Conservation (phyloP, 2,888 invertebrate species). For the Tromatobia lineatoria region DNA sequence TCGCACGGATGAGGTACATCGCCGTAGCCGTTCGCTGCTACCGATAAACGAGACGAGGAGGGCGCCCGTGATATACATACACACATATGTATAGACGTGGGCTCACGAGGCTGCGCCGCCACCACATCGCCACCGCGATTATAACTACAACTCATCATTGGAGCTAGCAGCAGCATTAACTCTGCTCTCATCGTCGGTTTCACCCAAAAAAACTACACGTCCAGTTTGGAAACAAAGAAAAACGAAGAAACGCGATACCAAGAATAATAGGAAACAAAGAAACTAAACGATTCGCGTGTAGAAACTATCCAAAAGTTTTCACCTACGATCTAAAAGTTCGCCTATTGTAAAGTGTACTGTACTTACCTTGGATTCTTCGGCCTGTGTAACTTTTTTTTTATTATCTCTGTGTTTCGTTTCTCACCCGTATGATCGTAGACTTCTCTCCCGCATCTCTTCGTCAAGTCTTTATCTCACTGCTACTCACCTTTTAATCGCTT, state of each 20-base stretch:
- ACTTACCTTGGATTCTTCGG: neutral
- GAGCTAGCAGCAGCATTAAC: conserved; percentile 34
- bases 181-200: conserved; percentile 13
- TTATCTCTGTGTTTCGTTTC: neutral
- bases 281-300: neutral
- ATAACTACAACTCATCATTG: conserved; percentile 52
- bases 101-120: conserved; percentile 62
- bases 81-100: conserved; percentile 56
- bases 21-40: conserved; percentile 32
- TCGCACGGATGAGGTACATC: conserved; percentile 64
- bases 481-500: neutral
- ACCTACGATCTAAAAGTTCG: neutral
- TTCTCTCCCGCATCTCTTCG: neutral
- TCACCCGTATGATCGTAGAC: neutral
- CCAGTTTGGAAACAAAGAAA: neutral
- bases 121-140: conserved; percentile 44
- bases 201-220: neutral
- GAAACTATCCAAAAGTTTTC: neutral
- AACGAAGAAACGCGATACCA: neutral
- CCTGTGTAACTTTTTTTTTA: neutral
- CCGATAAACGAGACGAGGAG: conserved; percentile 60
- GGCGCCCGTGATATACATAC: conserved; percentile 34
- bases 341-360: neutral
- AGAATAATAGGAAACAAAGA: neutral
- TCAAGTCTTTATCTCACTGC: neutral